Conservation (phyloP, 2,888 invertebrate species). For the Pollenia labialis region DNA sequence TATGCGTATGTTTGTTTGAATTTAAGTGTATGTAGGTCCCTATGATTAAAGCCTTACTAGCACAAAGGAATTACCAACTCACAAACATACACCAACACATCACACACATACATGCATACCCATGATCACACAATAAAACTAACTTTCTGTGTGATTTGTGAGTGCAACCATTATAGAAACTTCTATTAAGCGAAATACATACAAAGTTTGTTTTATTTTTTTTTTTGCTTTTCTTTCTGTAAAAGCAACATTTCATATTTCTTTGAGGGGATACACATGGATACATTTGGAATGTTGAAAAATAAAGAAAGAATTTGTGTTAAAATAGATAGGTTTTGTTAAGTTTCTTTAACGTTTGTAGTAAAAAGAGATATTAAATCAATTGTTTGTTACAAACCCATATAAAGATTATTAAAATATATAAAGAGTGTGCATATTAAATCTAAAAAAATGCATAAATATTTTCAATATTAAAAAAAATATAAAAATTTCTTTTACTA, state of each 20-base stretch:
- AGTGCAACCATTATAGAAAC: constrained; percentile 16
- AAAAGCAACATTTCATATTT: background rate
- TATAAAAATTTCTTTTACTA: too few species aligned
- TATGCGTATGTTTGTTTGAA: background rate
- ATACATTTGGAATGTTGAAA: background rate
- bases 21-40: background rate
- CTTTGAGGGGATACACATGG: background rate
- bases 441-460: background rate
- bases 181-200: constrained; percentile 3
- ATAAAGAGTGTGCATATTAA: background rate
- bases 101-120: background rate
- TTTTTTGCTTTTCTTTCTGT: constrained; percentile 5
- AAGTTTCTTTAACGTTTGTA: too few species aligned
- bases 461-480: background rate
- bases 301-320: background rate
- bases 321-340: background rate
- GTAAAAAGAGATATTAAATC: background rate
- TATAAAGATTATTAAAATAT: too few species aligned
- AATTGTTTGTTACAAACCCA: background rate
- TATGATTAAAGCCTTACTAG: constrained; percentile 24
- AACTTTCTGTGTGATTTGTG: constrained; percentile 30
- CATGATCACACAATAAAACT: constrained; percentile 4
- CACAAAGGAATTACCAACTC: constrained; percentile 23
- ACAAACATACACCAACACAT: background rate
- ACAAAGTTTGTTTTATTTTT: background rate